Conservation (phyloP, 2,888 invertebrate species). For the Agrilus biguttatus region DNA sequence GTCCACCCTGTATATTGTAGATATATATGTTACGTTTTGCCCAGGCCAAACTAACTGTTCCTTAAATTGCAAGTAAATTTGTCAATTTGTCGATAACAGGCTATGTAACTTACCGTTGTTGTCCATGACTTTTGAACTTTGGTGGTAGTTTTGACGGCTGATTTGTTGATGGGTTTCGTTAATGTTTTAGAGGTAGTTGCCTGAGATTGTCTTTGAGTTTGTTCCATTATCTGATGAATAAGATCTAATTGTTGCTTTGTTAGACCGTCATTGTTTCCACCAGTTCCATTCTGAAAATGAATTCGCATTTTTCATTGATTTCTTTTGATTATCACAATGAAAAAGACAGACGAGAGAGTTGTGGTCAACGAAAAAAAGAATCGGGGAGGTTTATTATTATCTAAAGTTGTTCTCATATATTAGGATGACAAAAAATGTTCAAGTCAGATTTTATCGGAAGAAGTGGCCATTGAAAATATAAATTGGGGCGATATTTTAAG, state of each 20-base stretch:
- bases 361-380: no score
- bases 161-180: slow-evolving; percentile 19
- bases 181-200: slow-evolving; percentile 29
- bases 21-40: no score
- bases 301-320: not conserved
- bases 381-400: no score
- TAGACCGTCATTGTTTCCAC: slow-evolving; percentile 47
- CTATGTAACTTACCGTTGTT: slow-evolving; percentile 22
- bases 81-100: no score
- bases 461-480: not conserved
- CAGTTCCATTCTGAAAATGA: slow-evolving; percentile 28
- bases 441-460: not conserved
- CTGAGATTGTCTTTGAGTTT: slow-evolving; percentile 46
- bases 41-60: no score
- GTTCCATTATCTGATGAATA: slow-evolving; percentile 65
- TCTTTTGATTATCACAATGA: no score
- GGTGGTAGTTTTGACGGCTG: slow-evolving; percentile 19
- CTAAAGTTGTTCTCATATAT: no score
- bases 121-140: slow-evolving; percentile 27
- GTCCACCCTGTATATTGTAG: no score
- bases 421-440: not conserved
- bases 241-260: slow-evolving; percentile 61
- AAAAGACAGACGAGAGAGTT: no score
- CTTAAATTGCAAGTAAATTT: no score
- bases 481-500: no score